Percentiles rank a stretch among this genome's conserved stretches.
These are phyloP conservation scores for Listronotus oregonensis DNA, from an alignment of 1,140 invertebrate genomes.

Conservation along the genomic window DNA sequence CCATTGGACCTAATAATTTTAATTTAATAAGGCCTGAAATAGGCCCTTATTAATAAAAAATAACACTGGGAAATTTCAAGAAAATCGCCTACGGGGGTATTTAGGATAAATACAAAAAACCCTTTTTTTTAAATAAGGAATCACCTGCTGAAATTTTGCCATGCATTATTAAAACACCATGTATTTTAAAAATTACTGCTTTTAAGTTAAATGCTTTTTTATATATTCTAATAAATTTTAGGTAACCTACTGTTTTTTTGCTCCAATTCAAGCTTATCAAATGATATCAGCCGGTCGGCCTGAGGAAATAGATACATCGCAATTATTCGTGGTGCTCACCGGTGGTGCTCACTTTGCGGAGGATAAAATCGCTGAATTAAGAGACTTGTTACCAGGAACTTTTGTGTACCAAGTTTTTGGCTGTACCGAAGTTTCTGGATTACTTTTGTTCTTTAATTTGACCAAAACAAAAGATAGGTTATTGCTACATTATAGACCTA, in stretches of 20 bases:
- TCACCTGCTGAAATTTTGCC: too few relatives aligned
- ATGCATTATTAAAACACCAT: too few relatives aligned
- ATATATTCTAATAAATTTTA: constrained; percentile 36
- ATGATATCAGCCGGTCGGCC: constrained; percentile 52
- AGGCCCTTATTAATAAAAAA: too few relatives aligned
- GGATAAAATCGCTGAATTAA: constrained; percentile 34
- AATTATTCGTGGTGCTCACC: constrained; percentile 34
- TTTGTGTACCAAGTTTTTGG: constrained; percentile 45
- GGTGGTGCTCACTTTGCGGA: constrained; percentile 43
- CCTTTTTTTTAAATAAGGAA: too few relatives aligned
- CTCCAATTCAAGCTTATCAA: constrained; percentile 51
- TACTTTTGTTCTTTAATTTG: constrained; percentile 40
- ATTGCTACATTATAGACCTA: constrained; percentile 41
- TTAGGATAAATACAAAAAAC: too few relatives aligned
- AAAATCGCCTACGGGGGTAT: too few relatives aligned
- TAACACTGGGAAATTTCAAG: too few relatives aligned
- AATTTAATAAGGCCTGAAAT: too few relatives aligned
- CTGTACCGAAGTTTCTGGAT: constrained; percentile 46
- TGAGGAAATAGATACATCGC: constrained; percentile 45
- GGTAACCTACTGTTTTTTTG: constrained; percentile 50
- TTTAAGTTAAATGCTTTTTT: too few relatives aligned
- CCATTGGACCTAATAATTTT: too few relatives aligned
- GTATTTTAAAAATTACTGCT: too few relatives aligned
- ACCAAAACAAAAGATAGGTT: constrained; percentile 39
- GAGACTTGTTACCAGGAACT: constrained; percentile 50